Evolutionary conservation across 2,888 invertebrate genomes (phyloP).

Genomic region (Eucera pruinosa): DNA sequence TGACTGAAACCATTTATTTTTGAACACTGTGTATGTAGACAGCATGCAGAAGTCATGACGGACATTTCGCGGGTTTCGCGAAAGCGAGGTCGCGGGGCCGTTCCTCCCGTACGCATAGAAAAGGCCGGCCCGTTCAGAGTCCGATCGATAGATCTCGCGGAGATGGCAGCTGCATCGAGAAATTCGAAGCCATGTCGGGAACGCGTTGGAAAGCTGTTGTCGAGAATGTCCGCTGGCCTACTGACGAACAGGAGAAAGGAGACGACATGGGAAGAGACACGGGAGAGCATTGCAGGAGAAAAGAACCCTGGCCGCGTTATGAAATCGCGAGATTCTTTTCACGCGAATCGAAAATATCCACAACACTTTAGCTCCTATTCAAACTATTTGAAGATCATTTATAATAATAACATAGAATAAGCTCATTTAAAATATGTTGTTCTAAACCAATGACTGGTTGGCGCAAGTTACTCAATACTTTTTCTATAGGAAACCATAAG

Average conservation of each 20-base stretch:
- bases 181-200: constrained; percentile 57
- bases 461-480: too few species aligned
- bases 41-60: constrained; percentile 8
- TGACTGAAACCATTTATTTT: neutral
- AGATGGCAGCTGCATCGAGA: constrained; percentile 59
- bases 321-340: constrained; percentile 55
- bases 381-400: too few species aligned
- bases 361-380: too few species aligned
- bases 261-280: constrained; percentile 53
- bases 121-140: constrained; percentile 27
- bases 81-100: constrained; percentile 64
- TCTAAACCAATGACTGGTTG: too few species aligned
- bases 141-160: constrained; percentile 64
- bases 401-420: too few species aligned
- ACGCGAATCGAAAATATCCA: constrained; percentile 8
- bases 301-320: constrained; percentile 64
- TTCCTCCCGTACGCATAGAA: constrained; percentile 26
- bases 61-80: constrained; percentile 51
- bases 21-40: neutral
- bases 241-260: constrained; percentile 70
- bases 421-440: too few species aligned
- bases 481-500: too few species aligned
- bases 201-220: constrained; percentile 67
- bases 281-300: constrained; percentile 53
- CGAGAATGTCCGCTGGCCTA: constrained; percentile 72